Conservation (phyloP, 2,888 invertebrate genomes). For the Meandrusa payeni region DNA sequence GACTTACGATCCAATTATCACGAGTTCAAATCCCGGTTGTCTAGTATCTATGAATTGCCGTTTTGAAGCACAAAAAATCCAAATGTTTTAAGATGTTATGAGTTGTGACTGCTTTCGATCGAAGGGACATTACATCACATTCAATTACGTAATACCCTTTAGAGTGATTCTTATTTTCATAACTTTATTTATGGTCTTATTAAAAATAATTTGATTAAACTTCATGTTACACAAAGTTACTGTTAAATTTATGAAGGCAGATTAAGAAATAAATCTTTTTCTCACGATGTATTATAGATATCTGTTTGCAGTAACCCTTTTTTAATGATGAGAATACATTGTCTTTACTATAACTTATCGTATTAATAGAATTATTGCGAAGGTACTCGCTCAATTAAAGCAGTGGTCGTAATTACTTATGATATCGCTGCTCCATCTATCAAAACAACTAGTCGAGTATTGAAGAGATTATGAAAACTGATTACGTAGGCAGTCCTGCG, state of each 20-base stretch:
- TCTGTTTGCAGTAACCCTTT: slow-evolving; percentile 18
- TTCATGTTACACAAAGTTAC: background rate
- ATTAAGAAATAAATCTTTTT: slow-evolving; percentile 16
- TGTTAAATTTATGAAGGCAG: slow-evolving; percentile 1
- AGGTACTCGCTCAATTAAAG: slow-evolving; percentile 3
- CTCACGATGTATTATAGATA: slow-evolving; percentile 19
- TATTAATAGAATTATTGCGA: slow-evolving; percentile 9
- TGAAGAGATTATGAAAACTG: slow-evolving; percentile 16
- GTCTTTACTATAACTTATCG: slow-evolving; percentile 9
- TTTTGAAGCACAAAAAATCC: too few relatives aligned
- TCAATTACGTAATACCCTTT: too few relatives aligned
- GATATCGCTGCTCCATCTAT: slow-evolving; percentile 1
- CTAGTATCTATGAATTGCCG: too few relatives aligned
- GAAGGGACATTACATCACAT: too few relatives aligned
- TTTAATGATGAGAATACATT: slow-evolving; percentile 20
- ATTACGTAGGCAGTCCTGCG: slow-evolving; percentile 12
- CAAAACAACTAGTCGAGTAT: slow-evolving; percentile 12
- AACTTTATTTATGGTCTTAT: too few relatives aligned
- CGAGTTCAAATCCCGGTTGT: too few relatives aligned
- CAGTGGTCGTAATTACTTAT: background rate
- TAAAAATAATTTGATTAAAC: too few relatives aligned
- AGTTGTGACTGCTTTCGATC: too few relatives aligned
- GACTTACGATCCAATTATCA: too few relatives aligned
- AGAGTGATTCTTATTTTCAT: too few relatives aligned
- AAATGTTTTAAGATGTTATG: too few relatives aligned